A percentile compares a stretch with the other conserved stretches of the same genome.
Evolutionary conservation across 1,140 invertebrate genomes (phyloP).

Genomic region (Aphelenchoides avenae): DNA sequence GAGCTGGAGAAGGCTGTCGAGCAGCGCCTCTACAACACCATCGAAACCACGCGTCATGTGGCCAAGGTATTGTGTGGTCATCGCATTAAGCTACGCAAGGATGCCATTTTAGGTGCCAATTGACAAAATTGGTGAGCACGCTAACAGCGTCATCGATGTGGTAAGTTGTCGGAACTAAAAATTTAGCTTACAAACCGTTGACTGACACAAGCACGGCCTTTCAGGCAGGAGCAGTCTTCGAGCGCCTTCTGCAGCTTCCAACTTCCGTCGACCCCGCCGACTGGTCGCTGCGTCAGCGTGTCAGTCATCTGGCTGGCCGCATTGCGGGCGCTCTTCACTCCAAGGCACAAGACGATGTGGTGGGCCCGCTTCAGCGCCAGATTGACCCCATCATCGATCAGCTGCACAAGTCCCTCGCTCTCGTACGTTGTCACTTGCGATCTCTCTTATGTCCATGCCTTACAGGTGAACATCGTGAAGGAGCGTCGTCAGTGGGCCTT

Average conservation of each 20-base stretch:
- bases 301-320: constrained; percentile 17
- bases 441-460: not conserved
- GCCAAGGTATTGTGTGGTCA: constrained; percentile 17
- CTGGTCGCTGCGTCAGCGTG: constrained; percentile 13
- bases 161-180: too few relatives aligned
- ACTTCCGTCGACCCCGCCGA: constrained; percentile 12
- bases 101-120: constrained; percentile 15
- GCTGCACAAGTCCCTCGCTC: constrained; percentile 20
- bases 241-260: constrained; percentile 17
- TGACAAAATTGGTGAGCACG: constrained; percentile 24
- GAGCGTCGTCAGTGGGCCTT: constrained; percentile 27
- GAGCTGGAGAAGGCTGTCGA: constrained; percentile 17
- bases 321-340: constrained; percentile 16
- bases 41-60: constrained; percentile 16
- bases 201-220: too few relatives aligned
- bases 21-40: constrained; percentile 14
- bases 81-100: not conserved
- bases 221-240: constrained; percentile 25
- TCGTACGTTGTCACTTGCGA: constrained; percentile 10
- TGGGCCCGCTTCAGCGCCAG: constrained; percentile 15
- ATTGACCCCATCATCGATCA: constrained; percentile 20
- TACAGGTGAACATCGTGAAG: constrained; percentile 26
- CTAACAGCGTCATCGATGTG: constrained; percentile 30
- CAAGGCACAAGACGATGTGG: constrained; percentile 16
- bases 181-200: too few relatives aligned